These are phyloP conservation scores for Sthenelais limicola DNA, from an alignment of 2,888 invertebrate species.

Conservation along the genomic window DNA sequence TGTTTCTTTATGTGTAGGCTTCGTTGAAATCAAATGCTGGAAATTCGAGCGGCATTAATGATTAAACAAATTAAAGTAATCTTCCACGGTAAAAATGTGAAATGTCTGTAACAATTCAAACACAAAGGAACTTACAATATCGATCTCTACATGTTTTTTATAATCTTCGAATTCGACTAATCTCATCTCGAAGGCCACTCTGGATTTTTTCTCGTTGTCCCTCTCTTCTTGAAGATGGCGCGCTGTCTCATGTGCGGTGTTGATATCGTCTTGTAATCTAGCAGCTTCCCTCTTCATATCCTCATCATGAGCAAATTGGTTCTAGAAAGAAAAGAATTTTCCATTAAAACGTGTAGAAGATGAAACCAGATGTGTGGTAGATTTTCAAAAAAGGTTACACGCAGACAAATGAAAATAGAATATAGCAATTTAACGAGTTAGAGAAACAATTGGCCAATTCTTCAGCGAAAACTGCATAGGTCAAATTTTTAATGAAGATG, in stretches of 20 bases:
- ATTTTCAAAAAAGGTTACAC: no score
- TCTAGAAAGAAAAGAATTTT: not conserved
- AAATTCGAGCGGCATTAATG: not conserved
- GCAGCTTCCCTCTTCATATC: not conserved
- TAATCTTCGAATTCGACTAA: constrained; percentile 45
- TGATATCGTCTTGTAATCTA: constrained; percentile 7
- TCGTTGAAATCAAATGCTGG: not conserved
- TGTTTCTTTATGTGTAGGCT: no score
- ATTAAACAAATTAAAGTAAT: not conserved
- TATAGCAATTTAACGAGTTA: no score
- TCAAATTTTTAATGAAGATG: no score
- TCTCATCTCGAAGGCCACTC: constrained; percentile 44
- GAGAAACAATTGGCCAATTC: no score
- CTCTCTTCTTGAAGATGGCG: constrained; percentile 47
- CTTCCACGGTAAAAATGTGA: no score
- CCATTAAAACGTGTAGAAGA: no score
- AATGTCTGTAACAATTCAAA: no score
- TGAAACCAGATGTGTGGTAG: no score
- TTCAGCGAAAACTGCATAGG: no score
- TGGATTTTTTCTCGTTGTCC: constrained; percentile 42
- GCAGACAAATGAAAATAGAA: no score
- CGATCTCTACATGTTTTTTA: constrained; percentile 46
- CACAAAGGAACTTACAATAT: constrained; percentile 51
- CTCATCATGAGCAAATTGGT: constrained; percentile 1
- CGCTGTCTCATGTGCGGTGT: not conserved